Evolutionary conservation across 2,888 invertebrate genomes (phyloP).

Genomic region (Miltochrista miniata): DNA sequence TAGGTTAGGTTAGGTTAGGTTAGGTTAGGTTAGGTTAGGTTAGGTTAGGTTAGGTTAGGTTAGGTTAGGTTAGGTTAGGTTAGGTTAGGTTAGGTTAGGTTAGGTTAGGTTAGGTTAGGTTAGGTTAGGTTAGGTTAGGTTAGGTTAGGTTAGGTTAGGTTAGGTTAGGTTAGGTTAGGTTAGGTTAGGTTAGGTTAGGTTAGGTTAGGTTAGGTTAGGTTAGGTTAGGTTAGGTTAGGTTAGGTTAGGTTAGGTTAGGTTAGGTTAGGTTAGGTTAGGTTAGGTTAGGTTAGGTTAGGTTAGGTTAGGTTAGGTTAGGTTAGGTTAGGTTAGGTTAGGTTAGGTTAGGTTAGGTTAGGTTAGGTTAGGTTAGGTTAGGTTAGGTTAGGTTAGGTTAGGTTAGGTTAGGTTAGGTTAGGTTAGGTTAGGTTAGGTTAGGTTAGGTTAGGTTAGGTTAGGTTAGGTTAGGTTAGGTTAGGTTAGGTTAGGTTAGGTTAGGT

Average conservation of each 20-base stretch:
- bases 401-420: background rate
- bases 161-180: constrained; percentile 3
- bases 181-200: constrained; percentile 3
- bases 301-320: background rate
- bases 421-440: background rate
- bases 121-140: constrained; percentile 3
- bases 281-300: background rate
- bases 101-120: constrained; percentile 3
- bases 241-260: background rate
- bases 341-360: background rate
- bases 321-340: background rate
- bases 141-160: constrained; percentile 3
- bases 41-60: constrained; percentile 19
- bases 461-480: background rate
- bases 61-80: constrained; percentile 15
- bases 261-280: background rate
- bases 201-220: background rate
- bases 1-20: constrained; percentile 16
- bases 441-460: background rate
- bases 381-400: background rate
- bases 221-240: background rate
- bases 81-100: constrained; percentile 1
- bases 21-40: constrained; percentile 16
- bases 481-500: background rate
- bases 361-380: background rate